A percentile compares a stretch with the other conserved stretches of the same genome.
Conservation (phyloP, 2,888 invertebrate genomes). For the Aphelenchoides bicaudatus region DNA sequence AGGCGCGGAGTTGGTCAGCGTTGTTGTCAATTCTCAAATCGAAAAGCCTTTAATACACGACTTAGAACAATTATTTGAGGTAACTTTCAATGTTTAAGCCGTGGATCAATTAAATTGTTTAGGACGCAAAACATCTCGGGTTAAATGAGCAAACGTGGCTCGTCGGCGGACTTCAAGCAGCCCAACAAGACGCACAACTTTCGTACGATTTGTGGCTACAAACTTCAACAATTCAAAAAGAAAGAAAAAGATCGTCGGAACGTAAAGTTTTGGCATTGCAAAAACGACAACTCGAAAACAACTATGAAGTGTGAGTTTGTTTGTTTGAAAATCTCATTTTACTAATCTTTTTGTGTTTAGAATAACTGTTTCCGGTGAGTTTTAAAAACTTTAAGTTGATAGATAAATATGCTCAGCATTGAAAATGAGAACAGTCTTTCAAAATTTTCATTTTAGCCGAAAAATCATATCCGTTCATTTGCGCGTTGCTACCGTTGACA, state of each 20-base stretch:
- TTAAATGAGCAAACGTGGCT: constrained; percentile 34
- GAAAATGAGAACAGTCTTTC: background rate
- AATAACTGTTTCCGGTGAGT: constrained; percentile 11
- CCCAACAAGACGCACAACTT: constrained; percentile 25
- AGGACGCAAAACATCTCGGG: constrained; percentile 20
- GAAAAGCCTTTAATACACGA: constrained; percentile 27
- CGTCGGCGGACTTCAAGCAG: constrained; percentile 30
- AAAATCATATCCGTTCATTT: constrained; percentile 37
- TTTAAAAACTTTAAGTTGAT: background rate
- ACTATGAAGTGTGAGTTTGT: constrained; percentile 26
- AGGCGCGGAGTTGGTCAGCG: constrained; percentile 36
- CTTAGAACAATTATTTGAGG: constrained; percentile 27
- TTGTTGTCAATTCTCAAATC: constrained; percentile 28
- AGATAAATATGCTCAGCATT: background rate
- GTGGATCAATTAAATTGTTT: constrained; percentile 1
- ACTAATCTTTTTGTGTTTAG: constrained; percentile 8
- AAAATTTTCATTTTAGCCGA: constrained; percentile 12
- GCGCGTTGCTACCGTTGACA: constrained; percentile 36
- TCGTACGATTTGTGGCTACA: constrained; percentile 29
- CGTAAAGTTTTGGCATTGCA: constrained; percentile 27
- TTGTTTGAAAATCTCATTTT: background rate
- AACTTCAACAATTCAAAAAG: constrained; percentile 17
- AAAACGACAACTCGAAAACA: constrained; percentile 19
- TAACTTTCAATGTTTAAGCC: constrained; percentile 3
- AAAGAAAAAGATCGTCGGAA: constrained; percentile 16